Conservation (phyloP, 2,113 vertebrate genomes). For the Marcusenius ussheri region DNA sequence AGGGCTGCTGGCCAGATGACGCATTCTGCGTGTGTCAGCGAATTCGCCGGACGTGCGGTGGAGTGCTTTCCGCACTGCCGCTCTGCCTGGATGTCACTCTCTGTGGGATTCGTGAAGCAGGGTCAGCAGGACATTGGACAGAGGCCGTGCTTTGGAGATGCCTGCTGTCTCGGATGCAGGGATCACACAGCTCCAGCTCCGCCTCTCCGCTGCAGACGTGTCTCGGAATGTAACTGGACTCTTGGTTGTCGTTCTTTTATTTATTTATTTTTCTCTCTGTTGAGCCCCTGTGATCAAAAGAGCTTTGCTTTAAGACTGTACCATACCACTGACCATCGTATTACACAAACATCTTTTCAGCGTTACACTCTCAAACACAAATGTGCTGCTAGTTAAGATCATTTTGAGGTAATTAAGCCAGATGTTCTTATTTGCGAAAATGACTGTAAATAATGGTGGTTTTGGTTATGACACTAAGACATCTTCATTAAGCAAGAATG, state of each 20-base stretch:
- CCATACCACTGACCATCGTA: neutral
- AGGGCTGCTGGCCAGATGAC: neutral
- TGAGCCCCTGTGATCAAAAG: neutral
- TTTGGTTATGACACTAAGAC: constrained; percentile 16
- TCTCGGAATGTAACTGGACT: neutral
- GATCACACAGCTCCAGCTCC: neutral
- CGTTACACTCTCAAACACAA: neutral
- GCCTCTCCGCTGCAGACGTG: too few relatives aligned
- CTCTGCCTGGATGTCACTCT: neutral
- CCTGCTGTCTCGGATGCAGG: neutral
- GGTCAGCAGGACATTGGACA: neutral
- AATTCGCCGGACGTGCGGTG: neutral
- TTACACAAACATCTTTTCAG: neutral
- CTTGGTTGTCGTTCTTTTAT: neutral
- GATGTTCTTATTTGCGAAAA: neutral
- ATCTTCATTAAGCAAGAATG: neutral
- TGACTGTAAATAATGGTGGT: neutral
- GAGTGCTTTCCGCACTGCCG: neutral
- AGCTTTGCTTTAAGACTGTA: neutral
- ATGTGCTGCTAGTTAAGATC: constrained; percentile 11
- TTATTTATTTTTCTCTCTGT: neutral
- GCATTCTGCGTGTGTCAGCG: neutral
- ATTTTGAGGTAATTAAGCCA: neutral
- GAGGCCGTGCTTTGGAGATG: neutral
- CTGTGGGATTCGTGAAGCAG: neutral